Conservation (phyloP, 2,888 invertebrate genomes). For the Megalurothrips usitatus region DNA sequence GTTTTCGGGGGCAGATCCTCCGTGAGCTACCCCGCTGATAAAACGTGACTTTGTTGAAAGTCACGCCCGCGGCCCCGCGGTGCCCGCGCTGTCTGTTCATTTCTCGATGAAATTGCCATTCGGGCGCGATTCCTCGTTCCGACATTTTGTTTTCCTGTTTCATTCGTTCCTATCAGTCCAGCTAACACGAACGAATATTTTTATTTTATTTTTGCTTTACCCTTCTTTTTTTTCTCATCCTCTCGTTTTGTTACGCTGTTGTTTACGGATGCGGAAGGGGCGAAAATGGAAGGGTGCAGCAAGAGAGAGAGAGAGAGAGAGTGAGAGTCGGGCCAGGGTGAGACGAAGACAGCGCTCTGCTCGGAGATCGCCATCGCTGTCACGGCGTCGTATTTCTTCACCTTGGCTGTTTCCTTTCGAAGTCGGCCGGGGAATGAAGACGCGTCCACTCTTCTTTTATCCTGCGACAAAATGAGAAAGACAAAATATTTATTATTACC, state of each 20-base stretch:
- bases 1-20: constrained; percentile 5
- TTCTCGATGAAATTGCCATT: not conserved
- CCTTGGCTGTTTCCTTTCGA: not conserved
- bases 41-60: constrained; percentile 1
- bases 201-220: not conserved
- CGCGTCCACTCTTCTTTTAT: no score
- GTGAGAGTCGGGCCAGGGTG: not conserved
- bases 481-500: no score
- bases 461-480: no score
- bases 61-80: not conserved
- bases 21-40: constrained; percentile 11
- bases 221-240: no score
- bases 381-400: not conserved
- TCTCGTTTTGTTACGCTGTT: no score
- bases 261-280: no score
- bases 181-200: not conserved
- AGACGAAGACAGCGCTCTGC: not conserved
- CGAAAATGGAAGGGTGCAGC: not conserved
- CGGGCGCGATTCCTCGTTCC: not conserved
- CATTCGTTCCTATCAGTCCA: no score
- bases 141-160: no score
- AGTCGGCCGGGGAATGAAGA: no score
- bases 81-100: not conserved
- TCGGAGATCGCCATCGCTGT: not conserved
- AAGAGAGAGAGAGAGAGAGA: constrained; percentile 1